phyloP scores from a whole-genome alignment of 1,140 invertebrate genomes.

The Temnothorax curvispinosus region DNA sequence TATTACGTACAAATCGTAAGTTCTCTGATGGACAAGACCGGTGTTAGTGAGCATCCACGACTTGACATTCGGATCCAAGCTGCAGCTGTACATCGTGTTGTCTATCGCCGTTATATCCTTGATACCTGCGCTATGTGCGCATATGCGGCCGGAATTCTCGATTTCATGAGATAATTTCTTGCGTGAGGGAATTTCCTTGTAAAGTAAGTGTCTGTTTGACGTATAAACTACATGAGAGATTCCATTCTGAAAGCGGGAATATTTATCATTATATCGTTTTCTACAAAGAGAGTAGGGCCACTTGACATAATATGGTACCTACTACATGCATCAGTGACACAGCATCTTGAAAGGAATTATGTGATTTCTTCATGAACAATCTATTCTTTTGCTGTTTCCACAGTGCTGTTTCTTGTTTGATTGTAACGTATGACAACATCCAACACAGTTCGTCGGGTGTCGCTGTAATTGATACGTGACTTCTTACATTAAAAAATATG shows the following conservation, averaged over 20 bases:
- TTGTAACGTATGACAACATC: constrained; percentile 79
- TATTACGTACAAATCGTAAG: no score
- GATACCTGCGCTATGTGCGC: constrained; percentile 79
- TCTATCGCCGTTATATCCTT: constrained; percentile 60
- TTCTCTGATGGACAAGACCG: no score
- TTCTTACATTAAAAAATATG: background rate
- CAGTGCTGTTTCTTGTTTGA: constrained; percentile 77
- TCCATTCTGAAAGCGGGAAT: no score
- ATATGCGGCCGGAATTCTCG: background rate
- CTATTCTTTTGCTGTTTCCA: constrained; percentile 70
- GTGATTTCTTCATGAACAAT: constrained; percentile 64
- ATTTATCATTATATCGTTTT: background rate
- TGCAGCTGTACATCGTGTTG: no score
- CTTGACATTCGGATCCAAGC: no score
- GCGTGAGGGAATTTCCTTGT: no score
- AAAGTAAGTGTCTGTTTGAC: no score
- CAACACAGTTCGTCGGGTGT: constrained; percentile 76
- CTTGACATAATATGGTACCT: constrained; percentile 31
- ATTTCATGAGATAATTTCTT: no score
- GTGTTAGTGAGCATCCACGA: no score
- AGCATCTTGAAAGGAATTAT: constrained; percentile 77
- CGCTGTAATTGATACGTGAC: constrained; percentile 67
- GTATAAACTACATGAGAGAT: no score
- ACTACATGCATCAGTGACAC: constrained; percentile 80
- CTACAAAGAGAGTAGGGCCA: no score